A percentile compares a stretch with the other conserved stretches of the same genome.
Conservation (phyloP, 2,797 vertebrate species). For the Dendrocincla tyrannina region DNA sequence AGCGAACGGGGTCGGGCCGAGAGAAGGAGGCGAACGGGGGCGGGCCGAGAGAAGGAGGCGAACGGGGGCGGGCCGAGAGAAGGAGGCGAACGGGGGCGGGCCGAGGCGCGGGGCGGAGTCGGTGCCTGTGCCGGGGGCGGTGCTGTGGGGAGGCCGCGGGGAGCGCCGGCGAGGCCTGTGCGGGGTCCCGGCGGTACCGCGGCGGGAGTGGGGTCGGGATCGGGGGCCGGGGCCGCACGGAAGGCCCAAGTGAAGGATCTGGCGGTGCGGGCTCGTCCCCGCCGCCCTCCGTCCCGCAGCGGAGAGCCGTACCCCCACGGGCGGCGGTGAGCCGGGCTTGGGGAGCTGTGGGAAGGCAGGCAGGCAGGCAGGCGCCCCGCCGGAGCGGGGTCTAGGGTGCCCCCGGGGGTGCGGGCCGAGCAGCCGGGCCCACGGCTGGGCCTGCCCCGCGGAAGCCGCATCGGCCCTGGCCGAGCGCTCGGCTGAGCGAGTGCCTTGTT, state of each 20-base stretch:
- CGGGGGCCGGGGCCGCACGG: background rate
- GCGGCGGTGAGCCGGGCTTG: background rate
- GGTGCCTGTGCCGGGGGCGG: background rate
- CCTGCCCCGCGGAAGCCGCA: fast-evolving
- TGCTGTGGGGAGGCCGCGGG: background rate
- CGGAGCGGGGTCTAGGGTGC: too few relatives aligned
- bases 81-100: too few relatives aligned
- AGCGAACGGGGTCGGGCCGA: too few relatives aligned
- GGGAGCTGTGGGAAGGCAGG: background rate
- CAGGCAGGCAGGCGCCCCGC: background rate
- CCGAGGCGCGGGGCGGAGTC: too few relatives aligned
- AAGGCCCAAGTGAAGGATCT: too few relatives aligned
- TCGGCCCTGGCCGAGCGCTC: fast-evolving
- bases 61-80: too few relatives aligned
- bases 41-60: too few relatives aligned
- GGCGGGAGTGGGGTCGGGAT: background rate
- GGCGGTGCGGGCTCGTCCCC: too few relatives aligned
- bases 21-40: too few relatives aligned
- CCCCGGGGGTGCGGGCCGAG: background rate
- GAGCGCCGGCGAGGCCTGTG: background rate
- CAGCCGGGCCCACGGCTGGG: background rate
- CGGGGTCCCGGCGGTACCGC: too few relatives aligned
- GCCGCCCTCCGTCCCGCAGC: too few relatives aligned
- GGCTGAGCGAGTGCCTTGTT: fast-evolving
- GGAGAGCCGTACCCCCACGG: too few relatives aligned